Conservation (phyloP, 2,888 invertebrate species). For the Cheilosia impressa region DNA sequence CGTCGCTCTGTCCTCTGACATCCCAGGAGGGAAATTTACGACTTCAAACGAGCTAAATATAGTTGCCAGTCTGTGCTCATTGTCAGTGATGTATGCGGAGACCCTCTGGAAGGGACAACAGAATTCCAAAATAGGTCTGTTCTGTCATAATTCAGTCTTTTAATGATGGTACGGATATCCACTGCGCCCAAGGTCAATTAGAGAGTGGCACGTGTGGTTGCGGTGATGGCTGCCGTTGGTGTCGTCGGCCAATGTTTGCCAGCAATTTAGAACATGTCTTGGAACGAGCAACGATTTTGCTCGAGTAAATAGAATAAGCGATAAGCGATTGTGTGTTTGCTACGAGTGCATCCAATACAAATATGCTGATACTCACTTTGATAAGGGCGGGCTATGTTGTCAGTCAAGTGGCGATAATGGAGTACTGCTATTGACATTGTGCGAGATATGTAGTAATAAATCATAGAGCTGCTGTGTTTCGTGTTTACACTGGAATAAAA, state of each 20-base stretch:
- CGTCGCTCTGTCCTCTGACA: slow-evolving; percentile 38
- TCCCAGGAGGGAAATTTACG: slow-evolving; percentile 60
- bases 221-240: slow-evolving; percentile 24
- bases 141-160: slow-evolving; percentile 53
- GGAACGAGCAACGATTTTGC: slow-evolving; percentile 30
- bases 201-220: slow-evolving; percentile 64
- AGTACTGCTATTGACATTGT: slow-evolving; percentile 59
- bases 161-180: slow-evolving; percentile 40
- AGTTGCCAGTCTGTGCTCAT: slow-evolving; percentile 22
- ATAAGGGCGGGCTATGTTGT: slow-evolving; percentile 54
- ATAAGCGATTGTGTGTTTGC: slow-evolving; percentile 40
- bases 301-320: slow-evolving; percentile 37
- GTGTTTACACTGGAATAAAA: slow-evolving; percentile 37
- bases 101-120: slow-evolving; percentile 58
- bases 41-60: slow-evolving; percentile 57
- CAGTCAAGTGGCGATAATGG: slow-evolving; percentile 59
- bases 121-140: slow-evolving; percentile 49
- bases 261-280: slow-evolving; percentile 9
- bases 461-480: slow-evolving; percentile 52
- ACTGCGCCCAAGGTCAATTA: slow-evolving; percentile 72
- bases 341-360: slow-evolving; percentile 23
- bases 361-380: slow-evolving; percentile 27
- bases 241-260: slow-evolving; percentile 21
- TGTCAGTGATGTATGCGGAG: slow-evolving; percentile 40
- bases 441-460: slow-evolving; percentile 45